Base-by-base conservation (phyloP, 2,888 invertebrate species). In the Dicycla oo region DNA sequence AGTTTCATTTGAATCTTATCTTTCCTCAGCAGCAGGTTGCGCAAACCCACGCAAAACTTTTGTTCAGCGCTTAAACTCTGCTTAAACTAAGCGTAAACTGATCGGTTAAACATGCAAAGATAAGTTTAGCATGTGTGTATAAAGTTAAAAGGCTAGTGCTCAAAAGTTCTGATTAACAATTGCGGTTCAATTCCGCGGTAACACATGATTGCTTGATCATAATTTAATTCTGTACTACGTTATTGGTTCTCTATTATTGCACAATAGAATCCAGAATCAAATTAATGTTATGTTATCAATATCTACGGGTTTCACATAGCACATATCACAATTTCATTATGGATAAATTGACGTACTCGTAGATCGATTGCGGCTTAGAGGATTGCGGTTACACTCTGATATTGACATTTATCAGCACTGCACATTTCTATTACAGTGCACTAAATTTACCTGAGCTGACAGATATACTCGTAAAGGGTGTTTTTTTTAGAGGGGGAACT, bases 1-100 rank as follows among this genome's bases (percentile, higher is more conserved):
- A n/a, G n/a, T n/a, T 54, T 40, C 66, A 75, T 54, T 60, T 58
- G 30, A 67, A 66, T 75, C 23, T 47, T 23, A 67, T 58, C 20
- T 53, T 60, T 60, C 20, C 13, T 40, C 38, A 26, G 11, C 23
- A 26, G 8, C 23, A 58, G 30, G 20, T 66, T 15, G 20, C 3
- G 20, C 30, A 40, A 66, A 53, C 45, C 23, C 15, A 47, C 30
- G 47, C 13, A 47, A 18, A 66, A 75, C 45, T 53, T 73, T 40
- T 18, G 3, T 23, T 7, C 11, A 20, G 11, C 34, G 10, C 23
- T 49, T 8, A 30, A 69, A 0, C 23, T 69, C 23, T 4, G 2
- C 30, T 30, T 30, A 30, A 30, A 47, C 8, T 34, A 26, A 23
- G 23, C 70, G 49, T 30, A 43, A 43, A 34, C 30, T 26, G 15